Evolutionary conservation across 1,140 invertebrate species (phyloP), one percentile per base, ranked within the genome.

Genomic region (Octopus sinensis): DNA sequence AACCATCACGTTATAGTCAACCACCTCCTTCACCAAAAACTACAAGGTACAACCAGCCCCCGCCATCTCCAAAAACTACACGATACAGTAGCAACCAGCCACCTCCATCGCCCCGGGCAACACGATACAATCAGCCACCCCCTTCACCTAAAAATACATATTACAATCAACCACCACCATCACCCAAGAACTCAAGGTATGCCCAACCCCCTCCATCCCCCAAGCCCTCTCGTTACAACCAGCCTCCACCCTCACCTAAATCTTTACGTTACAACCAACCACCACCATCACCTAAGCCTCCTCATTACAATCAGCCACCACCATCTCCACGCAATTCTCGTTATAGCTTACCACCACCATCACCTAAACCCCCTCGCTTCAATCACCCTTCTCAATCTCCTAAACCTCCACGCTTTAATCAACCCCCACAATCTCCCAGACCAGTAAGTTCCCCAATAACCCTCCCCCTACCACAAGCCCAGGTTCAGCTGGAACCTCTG

Each of bases 161-260:
- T 73, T 73, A 73, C 68, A 73, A 73, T 73, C 68, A 73, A 13
- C 68, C 68, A 73, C 68, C 68, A 13, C 68, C 68, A n/a, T 73
- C 68, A 73, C 68, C 68, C 17, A 73, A 73, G 68, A 73, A 17
- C 68, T 23, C 68, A n/a, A 73, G 68, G 30, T 73, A 73, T 73
- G 30, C 17, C 13, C 68, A 73, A 0, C 68, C 68, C 17, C 68
- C 68, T 10, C 68, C 68, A 4, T 73, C 68, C 30, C 68, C 68
- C 17, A 73, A 73, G 30, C 9, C 68, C 4, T 73, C 68, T 73
- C 7, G 68, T 13, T 73, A 73, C 30, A 73, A 73, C 13, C 68
- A 73, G 13, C 68, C 68, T n/a, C 68, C 68, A 23, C 68, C 68
- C 17, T 73, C 68, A n/a, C 68, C 68, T 6, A 73, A 73, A 13